Base-by-base conservation (phyloP, 2,888 invertebrate species). In the Pediacus dermestoides region DNA sequence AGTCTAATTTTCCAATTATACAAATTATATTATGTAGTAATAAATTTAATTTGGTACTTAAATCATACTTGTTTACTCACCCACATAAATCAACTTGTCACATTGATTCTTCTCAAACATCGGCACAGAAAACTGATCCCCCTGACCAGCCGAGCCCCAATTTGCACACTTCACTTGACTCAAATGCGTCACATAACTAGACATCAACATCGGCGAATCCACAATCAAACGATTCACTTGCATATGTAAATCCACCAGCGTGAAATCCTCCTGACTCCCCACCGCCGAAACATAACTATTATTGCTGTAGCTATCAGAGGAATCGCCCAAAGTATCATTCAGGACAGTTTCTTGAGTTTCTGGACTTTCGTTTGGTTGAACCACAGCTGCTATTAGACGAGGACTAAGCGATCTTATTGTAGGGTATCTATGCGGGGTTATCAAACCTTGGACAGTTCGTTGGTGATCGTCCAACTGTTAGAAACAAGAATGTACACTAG, bases 131-230 rank as follows among this genome's bases (percentile, higher is more conserved):
- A 85, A 88, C 1, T 83, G 85, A 66, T 88, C 86, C 42, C 80
- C 79, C 4, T 84, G 83, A 0, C 85, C 82, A 52, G 85, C 73
- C 18, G 61, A 62, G 13, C 53, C 53, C 90, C 89, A 90, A 66
- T 90, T 90, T 16, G 73, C 69, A 57, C 87, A 87, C 41, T 72
- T 73, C 14, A 76, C 84, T 71, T 93, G 93, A 2, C 92, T 90
- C 60, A 96, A 73, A 67, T 95, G 93, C 56, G 85, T 85, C 63
- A 89, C 82, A 64, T 96, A 96, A 60, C 93, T 93, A 2, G 92
- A 88, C 91, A 96, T 92, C 1, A 96, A 72, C 34, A 96, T 72
- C 0, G 95, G 93, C 0, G 95, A 95, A 59, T 94, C 91, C 3
- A 90, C 84, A 46, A 96, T 95, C 0, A 94, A 88, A 42, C 81